Conservation (phyloP, 53 echinoderm and acorn worm species). For the Stichopus horrens region DNA sequence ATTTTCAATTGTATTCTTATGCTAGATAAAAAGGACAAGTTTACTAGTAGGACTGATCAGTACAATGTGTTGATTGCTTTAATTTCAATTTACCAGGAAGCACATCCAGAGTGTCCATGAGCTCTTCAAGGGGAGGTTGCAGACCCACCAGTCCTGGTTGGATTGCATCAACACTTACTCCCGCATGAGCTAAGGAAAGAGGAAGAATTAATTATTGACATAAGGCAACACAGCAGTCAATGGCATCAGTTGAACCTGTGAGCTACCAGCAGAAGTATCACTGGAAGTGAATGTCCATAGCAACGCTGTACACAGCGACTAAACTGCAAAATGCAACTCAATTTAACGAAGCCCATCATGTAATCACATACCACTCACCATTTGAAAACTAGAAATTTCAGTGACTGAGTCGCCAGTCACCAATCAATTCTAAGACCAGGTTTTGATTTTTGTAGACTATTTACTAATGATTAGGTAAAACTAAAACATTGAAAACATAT, state of each 20-base stretch:
- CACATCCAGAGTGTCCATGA: conserved; percentile 83
- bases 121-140: conserved; percentile 82
- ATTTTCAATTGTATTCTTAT: too few relatives aligned
- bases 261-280: not conserved
- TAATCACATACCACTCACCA: not conserved
- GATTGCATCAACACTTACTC: conserved; percentile 87
- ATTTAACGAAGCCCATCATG: too few relatives aligned
- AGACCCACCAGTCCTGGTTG: conserved; percentile 95
- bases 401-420: too few relatives aligned
- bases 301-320: not conserved
- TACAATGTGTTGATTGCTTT: too few relatives aligned
- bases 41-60: too few relatives aligned
- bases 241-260: not conserved
- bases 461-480: too few relatives aligned
- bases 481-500: too few relatives aligned
- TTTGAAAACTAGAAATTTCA: too few relatives aligned
- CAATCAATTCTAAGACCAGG: too few relatives aligned
- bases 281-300: not conserved
- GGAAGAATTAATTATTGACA: not conserved
- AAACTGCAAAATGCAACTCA: not conserved
- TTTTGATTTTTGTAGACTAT: too few relatives aligned
- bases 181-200: conserved; percentile 71
- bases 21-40: too few relatives aligned
- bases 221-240: not conserved
- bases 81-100: conserved; percentile 65